A percentile compares a stretch with the other conserved stretches of the same genome.
Conservation (phyloP, 2,888 invertebrate species). For the Girardia tigrina region DNA sequence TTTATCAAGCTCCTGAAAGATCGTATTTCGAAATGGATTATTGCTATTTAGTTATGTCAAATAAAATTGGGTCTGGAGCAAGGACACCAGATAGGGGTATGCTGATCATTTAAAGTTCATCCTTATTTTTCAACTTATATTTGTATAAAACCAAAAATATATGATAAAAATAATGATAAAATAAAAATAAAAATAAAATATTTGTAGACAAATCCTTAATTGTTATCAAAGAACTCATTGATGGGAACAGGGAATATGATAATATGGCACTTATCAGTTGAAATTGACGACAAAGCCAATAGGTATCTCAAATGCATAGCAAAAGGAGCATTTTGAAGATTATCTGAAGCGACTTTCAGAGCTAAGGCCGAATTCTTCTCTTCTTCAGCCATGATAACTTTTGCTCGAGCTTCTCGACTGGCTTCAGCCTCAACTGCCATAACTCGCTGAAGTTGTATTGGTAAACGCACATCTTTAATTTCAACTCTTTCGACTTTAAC, state of each 20-base stretch:
- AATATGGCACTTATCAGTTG: conserved; percentile 89
- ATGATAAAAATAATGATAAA: too few species aligned
- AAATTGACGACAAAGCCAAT: conserved; percentile 82
- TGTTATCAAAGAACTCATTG: background rate
- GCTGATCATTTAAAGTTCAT: too few species aligned
- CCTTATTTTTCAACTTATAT: too few species aligned
- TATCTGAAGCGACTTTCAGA: conserved; percentile 69
- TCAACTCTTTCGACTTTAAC: conserved; percentile 51
- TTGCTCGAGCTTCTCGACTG: conserved; percentile 30
- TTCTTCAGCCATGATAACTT: conserved; percentile 37
- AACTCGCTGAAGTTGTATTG: conserved; percentile 29
- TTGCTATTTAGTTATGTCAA: too few species aligned
- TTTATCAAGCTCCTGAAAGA: too few species aligned
- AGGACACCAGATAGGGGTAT: too few species aligned
- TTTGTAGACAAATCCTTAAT: too few species aligned
- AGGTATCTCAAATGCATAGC: conserved; percentile 64
- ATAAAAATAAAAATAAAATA: too few species aligned
- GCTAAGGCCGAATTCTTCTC: conserved; percentile 27
- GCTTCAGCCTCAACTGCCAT: conserved; percentile 29
- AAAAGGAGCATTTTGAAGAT: conserved; percentile 66
- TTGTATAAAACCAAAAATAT: too few species aligned
- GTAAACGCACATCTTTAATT: conserved; percentile 39
- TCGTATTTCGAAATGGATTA: too few species aligned
- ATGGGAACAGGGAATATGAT: conserved; percentile 83
- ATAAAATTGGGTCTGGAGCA: too few species aligned